Percentiles rank a stretch among this genome's conserved stretches.
Evolutionary conservation across 2,888 invertebrate species (phyloP).

Genomic region (Zygaena filipendulae): DNA sequence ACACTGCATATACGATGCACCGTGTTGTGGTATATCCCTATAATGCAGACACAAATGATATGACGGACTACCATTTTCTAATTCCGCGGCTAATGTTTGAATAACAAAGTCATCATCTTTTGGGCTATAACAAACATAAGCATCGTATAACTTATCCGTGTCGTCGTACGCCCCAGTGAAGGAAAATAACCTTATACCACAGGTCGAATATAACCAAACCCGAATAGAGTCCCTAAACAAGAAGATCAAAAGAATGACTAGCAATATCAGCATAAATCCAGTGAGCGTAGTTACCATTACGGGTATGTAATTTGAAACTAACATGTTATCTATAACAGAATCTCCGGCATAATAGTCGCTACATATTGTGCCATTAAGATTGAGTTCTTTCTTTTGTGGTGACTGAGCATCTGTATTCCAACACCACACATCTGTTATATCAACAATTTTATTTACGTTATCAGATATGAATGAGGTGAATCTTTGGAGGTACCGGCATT

Average conservation of each 20-base stretch:
- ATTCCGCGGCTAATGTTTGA: conserved; percentile 84
- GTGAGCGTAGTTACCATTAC: conserved; percentile 83
- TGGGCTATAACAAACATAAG: conserved; percentile 92
- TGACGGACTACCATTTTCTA: conserved; percentile 83
- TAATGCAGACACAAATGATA: conserved; percentile 91
- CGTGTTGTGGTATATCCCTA: conserved; percentile 81
- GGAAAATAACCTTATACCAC: conserved; percentile 84
- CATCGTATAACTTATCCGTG: conserved; percentile 90
- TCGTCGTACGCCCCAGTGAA: conserved; percentile 79
- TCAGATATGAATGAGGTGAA: conserved; percentile 84
- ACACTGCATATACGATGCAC: conserved; percentile 74
- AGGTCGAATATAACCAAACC: conserved; percentile 88
- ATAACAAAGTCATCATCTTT: conserved; percentile 93
- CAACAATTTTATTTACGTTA: conserved; percentile 79
- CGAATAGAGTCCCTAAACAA: conserved; percentile 87
- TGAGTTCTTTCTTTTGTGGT: conserved; percentile 79
- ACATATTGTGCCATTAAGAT: conserved; percentile 86
- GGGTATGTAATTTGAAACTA: conserved; percentile 86
- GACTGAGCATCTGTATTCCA: conserved; percentile 76
- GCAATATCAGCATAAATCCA: conserved; percentile 78
- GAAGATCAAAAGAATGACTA: conserved; percentile 81
- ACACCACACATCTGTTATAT: conserved; percentile 81
- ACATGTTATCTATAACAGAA: conserved; percentile 82
- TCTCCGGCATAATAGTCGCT: conserved; percentile 87
- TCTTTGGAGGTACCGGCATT: conserved; percentile 87